These are phyloP conservation scores for Folsomia candida DNA, from an alignment of 2,888 invertebrate genomes.

Conservation along the genomic window DNA sequence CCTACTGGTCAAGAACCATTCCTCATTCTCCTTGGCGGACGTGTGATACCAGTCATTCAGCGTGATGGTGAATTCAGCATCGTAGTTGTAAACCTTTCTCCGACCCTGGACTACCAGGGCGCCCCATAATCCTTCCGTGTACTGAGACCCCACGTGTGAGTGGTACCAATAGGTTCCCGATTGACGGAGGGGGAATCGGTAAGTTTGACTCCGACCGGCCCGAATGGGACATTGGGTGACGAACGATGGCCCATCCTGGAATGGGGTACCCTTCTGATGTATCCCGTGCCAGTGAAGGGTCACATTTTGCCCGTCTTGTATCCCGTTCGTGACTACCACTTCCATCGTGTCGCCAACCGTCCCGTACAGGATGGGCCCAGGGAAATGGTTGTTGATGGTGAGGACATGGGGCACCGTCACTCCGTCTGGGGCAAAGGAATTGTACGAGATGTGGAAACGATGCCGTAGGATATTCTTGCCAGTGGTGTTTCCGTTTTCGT, in stretches of 20 bases:
- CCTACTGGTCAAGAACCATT: conserved; percentile 18
- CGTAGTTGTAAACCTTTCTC: conserved; percentile 27
- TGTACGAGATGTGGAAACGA: conserved; percentile 2
- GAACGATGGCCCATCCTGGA: conserved; percentile 36
- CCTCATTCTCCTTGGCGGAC: conserved; percentile 31
- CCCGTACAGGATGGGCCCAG: conserved; percentile 17
- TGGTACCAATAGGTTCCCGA: conserved; percentile 40
- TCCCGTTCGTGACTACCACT: conserved; percentile 16
- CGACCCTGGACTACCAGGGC: conserved; percentile 22
- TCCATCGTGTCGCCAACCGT: not conserved
- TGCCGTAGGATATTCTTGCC: not conserved
- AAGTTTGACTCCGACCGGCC: conserved; percentile 20
- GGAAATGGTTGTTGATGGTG: conserved; percentile 25
- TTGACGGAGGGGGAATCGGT: conserved; percentile 18
- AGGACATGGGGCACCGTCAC: conserved; percentile 18
- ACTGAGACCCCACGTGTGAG: conserved; percentile 20
- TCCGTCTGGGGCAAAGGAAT: conserved; percentile 26
- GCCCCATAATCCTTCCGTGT: conserved; percentile 44
- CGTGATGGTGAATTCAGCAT: conserved; percentile 34
- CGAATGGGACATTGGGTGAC: conserved; percentile 38
- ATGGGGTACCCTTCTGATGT: conserved; percentile 23
- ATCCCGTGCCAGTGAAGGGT: conserved; percentile 40
- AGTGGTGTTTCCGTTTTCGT: not conserved
- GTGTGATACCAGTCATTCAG: conserved; percentile 42
- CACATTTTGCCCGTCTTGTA: conserved; percentile 22